A percentile compares a stretch with the other conserved stretches of the same genome.
Conservation (phyloP, 2,888 invertebrate species). For the Augiades crinisus region DNA sequence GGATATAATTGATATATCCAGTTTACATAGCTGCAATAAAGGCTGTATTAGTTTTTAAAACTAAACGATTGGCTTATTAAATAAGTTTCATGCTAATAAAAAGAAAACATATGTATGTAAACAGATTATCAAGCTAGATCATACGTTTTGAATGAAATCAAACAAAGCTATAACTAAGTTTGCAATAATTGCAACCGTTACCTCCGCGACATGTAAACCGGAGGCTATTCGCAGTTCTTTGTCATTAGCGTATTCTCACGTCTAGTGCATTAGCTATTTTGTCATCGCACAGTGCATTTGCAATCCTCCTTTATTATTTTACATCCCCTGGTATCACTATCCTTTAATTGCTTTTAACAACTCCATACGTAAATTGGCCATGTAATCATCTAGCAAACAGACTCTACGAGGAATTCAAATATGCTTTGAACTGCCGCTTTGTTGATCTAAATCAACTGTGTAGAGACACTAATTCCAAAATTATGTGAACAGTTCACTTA, state of each 20-base stretch:
- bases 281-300: constrained; percentile 50
- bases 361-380: constrained; percentile 16
- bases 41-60: no score
- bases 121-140: no score
- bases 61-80: no score
- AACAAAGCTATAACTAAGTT: no score
- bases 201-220: constrained; percentile 59
- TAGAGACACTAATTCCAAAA: no score
- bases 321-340: constrained; percentile 17
- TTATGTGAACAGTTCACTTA: no score
- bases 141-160: no score
- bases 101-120: no score
- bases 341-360: constrained; percentile 20
- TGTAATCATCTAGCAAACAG: constrained; percentile 10
- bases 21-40: no score
- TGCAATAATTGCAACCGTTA: no score
- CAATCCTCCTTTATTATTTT: constrained; percentile 26
- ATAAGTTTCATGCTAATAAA: no score
- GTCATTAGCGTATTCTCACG: constrained; percentile 73
- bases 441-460: background rate
- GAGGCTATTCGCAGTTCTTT: constrained; percentile 52
- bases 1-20: background rate
- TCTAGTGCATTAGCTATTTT: constrained; percentile 71
- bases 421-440: background rate
- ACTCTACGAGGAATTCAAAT: constrained; percentile 12